Base-by-base conservation (phyloP, 37 sponge, comb jelly and placozoan genomes). In the Geodia barretti region DNA sequence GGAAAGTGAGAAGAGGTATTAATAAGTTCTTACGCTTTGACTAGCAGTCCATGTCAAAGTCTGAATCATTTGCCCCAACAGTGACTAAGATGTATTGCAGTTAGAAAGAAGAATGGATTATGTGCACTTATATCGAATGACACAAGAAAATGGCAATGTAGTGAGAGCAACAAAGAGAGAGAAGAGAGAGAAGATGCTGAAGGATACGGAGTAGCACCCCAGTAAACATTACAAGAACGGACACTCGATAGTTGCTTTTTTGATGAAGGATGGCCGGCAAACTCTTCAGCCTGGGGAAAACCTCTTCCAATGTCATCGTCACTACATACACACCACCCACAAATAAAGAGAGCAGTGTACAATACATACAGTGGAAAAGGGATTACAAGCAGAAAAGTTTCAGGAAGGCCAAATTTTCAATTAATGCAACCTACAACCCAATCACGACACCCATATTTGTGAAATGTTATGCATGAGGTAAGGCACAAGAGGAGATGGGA, bases 51-150 rank as follows among this genome's bases (percentile, higher is more conserved):
- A 87, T 88, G 20, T 84, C 95, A 68, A 86, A 87, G 74, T 98
- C 99, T 79, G 96, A 95, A 70, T 96, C 96, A 68, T 92, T 96
- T n/a, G n/a, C n/a, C n/a, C 38, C 83, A 81, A 77, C 42, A 98
- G 70, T 95, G 92, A 70, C 90, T 89, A 14, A 47, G 14, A 47
- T 47, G 14, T 47, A 14, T 47, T 47, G 14, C n/a, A 47, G 54
- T 7, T 47, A 47, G 11, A 47, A 7, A 8, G 1, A 28, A 1
- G 1, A 68, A 29, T 68, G 32, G 35, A 3, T 5, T n/a, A 19
- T 68, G 69, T 30, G 69, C 21, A 33, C 4, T 5, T 30, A 68
- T 47, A 47, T 7, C 7, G 54, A 47, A 17, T 7, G 14, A 47
- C 7, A 47, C 54, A 17, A 47, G 14, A 47, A 7, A n/a, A n/a